Conservation (phyloP, 1,140 invertebrate species). For the Atta texana region DNA sequence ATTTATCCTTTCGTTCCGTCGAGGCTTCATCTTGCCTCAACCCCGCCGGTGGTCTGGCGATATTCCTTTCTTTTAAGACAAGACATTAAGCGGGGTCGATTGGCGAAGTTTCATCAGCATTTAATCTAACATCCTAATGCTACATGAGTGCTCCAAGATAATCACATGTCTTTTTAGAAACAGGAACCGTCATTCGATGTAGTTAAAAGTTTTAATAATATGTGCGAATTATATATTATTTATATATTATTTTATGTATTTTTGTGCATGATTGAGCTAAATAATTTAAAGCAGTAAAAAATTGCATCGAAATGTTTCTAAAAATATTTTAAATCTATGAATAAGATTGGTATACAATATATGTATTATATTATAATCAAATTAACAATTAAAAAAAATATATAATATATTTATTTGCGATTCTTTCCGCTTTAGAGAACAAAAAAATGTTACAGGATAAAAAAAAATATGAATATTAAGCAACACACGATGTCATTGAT, state of each 20-base stretch:
- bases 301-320: neutral
- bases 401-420: neutral
- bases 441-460: neutral
- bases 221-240: neutral
- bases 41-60: conserved; percentile 54
- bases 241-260: neutral
- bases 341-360: conserved; percentile 30
- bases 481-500: neutral
- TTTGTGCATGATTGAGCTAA: too few relatives aligned
- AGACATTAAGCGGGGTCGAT: conserved; percentile 75
- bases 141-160: conserved; percentile 31
- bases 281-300: neutral
- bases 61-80: conserved; percentile 76
- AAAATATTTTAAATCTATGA: neutral
- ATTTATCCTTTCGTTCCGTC: conserved; percentile 80
- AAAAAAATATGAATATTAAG: neutral
- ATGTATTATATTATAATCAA: neutral
- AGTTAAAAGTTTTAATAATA: conserved; percentile 1
- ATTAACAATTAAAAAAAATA: neutral
- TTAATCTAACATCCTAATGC: conserved; percentile 58
- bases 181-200: neutral
- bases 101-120: conserved; percentile 67
- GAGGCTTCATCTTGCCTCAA: conserved; percentile 73
- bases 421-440: neutral
- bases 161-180: conserved; percentile 31